Evolutionary conservation across 2,113 vertebrate genomes (phyloP).

Genomic region (Corythoichthys intestinalis): DNA sequence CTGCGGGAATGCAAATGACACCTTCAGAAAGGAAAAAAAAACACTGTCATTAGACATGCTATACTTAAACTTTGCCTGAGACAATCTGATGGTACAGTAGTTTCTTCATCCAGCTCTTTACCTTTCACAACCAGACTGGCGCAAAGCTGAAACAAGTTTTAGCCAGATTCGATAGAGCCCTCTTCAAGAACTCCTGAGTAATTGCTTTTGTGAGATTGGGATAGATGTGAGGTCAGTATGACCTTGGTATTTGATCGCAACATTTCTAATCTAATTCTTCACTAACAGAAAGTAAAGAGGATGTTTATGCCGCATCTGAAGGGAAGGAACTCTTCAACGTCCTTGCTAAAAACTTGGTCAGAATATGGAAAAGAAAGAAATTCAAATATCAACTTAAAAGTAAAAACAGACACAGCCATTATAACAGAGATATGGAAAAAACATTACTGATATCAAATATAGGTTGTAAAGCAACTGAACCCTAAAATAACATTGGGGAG

Average conservation of each 20-base stretch:
- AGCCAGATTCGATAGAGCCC: not conserved
- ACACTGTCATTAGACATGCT: not conserved
- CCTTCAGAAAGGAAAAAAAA: not conserved
- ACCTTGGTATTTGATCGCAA: not conserved
- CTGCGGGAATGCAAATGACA: slow-evolving; percentile 2
- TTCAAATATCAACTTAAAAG: not conserved
- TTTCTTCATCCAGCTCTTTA: not conserved
- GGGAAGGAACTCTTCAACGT: not conserved
- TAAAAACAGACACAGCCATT: not conserved
- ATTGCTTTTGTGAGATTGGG: not conserved
- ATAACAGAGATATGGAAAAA: not conserved
- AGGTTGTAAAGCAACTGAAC: not conserved
- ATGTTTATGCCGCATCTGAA: not conserved
- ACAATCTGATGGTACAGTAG: not conserved
- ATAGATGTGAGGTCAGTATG: slow-evolving; percentile 1
- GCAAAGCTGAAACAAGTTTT: not conserved
- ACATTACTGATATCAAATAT: not conserved
- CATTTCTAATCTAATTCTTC: slow-evolving; percentile 1
- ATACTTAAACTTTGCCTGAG: not conserved
- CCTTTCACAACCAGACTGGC: not conserved
- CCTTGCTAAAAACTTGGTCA: not conserved
- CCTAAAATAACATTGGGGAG: slow-evolving; percentile 6
- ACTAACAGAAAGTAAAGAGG: not conserved
- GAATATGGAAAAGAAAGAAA: not conserved
- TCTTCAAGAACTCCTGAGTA: slow-evolving; percentile 1